These are phyloP conservation scores for Pholis gunnellus DNA, from an alignment of 2,113 vertebrate species.

Conservation along the genomic window DNA sequence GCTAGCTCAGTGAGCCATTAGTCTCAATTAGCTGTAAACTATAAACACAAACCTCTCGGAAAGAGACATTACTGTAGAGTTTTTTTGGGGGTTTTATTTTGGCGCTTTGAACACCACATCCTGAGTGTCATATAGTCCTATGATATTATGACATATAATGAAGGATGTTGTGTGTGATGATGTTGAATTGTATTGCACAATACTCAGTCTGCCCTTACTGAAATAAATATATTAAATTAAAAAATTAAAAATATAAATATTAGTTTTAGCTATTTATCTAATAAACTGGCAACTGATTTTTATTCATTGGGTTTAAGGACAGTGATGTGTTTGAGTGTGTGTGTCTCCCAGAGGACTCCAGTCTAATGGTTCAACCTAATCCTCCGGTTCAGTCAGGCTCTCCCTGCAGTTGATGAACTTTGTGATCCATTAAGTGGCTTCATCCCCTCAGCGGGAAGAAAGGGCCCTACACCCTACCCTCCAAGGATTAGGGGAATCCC, in stretches of 20 bases:
- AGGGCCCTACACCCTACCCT: constrained; percentile 67
- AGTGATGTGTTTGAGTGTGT: constrained; percentile 8
- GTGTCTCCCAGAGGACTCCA: constrained; percentile 32
- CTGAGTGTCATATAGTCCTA: background rate
- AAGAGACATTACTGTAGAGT: background rate
- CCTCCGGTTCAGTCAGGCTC: constrained; percentile 57
- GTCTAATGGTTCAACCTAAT: constrained; percentile 60
- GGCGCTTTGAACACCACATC: background rate
- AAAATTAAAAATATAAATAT: background rate
- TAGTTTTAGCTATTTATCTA: background rate
- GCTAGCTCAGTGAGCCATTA: background rate
- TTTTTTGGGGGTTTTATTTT: background rate
- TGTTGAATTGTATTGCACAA: background rate
- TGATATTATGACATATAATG: background rate
- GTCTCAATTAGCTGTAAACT: background rate
- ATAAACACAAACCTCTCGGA: background rate
- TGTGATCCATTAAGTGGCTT: constrained; percentile 81
- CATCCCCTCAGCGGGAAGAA: constrained; percentile 62
- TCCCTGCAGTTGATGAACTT: constrained; percentile 79
- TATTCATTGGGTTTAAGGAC: constrained; percentile 6
- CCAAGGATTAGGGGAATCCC: constrained; percentile 76
- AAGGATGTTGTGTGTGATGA: background rate
- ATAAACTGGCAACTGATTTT: background rate
- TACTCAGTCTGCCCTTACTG: background rate
- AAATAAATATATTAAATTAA: background rate